phyloP scores from a whole-genome alignment of 2,797 vertebrate genomes.

The Acipenser ruthenus region DNA sequence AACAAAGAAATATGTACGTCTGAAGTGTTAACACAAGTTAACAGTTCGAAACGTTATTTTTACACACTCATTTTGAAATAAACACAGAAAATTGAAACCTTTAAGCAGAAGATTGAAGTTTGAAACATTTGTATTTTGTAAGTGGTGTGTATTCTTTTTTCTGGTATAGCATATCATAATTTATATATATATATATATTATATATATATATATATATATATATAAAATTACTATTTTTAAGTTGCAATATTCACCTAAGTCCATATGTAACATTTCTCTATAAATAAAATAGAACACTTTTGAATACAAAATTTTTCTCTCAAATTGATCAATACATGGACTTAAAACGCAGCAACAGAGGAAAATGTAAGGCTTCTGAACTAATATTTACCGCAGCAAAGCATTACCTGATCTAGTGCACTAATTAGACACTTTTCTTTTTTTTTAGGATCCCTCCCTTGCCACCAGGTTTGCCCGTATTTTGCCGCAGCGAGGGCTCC shows the following conservation, averaged over 20 bases:
- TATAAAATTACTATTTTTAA: neutral
- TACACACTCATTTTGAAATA: conserved; percentile 29
- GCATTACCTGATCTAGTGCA: conserved; percentile 38
- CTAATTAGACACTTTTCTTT: neutral
- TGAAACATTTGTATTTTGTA: conserved; percentile 15
- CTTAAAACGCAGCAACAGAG: conserved; percentile 39
- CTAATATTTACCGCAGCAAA: conserved; percentile 43
- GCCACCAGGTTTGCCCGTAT: too few relatives aligned
- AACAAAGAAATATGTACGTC: conserved; percentile 45
- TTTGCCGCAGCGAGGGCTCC: too few relatives aligned
- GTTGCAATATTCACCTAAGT: conserved; percentile 27
- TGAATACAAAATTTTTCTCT: conserved; percentile 40
- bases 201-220: too few relatives aligned
- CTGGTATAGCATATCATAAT: neutral
- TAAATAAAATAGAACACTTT: conserved; percentile 47
- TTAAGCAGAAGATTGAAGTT: conserved; percentile 15
- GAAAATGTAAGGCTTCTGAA: conserved; percentile 60
- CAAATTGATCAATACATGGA: conserved; percentile 42
- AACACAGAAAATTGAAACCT: conserved; percentile 28
- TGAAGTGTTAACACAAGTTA: conserved; percentile 35
- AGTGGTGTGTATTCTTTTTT: conserved; percentile 1
- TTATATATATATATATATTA: neutral
- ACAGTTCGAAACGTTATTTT: conserved; percentile 25
- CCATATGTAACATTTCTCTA: conserved; percentile 40
- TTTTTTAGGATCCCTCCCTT: too few relatives aligned